A percentile compares a stretch with the other conserved stretches of the same genome.
Conservation (phyloP, 2,113 vertebrate species). For the Tapirus terrestris region DNA sequence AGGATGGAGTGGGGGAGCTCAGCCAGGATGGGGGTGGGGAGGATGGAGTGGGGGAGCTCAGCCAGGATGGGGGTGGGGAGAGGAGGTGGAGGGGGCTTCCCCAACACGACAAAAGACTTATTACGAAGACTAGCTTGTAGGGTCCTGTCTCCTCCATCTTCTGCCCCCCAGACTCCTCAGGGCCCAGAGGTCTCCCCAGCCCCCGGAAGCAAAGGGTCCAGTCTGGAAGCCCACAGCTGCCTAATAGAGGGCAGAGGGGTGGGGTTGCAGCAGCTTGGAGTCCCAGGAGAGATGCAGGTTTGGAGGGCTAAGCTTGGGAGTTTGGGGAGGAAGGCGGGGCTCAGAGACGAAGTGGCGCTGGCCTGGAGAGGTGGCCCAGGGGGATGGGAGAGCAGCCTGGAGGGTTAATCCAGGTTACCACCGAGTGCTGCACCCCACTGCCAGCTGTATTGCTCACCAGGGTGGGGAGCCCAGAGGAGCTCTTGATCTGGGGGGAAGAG, state of each 20-base stretch:
- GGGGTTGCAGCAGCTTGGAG: accelerated
- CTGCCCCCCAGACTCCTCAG: not conserved
- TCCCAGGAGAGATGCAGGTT: not conserved
- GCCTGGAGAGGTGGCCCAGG: not conserved
- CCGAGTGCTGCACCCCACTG: not conserved
- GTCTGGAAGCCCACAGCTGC: not conserved
- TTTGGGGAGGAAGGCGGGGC: not conserved
- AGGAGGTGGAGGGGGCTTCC: not conserved
- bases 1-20: not conserved
- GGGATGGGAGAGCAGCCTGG: not conserved
- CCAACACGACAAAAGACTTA: not conserved
- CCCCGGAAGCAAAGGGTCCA: not conserved
- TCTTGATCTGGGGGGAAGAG: not conserved
- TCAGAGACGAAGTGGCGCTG: not conserved
- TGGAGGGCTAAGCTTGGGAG: not conserved
- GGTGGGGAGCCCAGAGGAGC: not conserved
- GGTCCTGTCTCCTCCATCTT: not conserved
- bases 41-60: not conserved
- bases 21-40: not conserved
- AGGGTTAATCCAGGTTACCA: not conserved
- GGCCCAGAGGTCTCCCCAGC: not conserved
- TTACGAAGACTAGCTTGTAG: not conserved
- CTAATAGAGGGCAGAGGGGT: not conserved
- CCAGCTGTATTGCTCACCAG: not conserved
- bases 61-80: not conserved